phyloP scores from a whole-genome alignment of 2,113 vertebrate genomes.

The Carassius carassius region DNA sequence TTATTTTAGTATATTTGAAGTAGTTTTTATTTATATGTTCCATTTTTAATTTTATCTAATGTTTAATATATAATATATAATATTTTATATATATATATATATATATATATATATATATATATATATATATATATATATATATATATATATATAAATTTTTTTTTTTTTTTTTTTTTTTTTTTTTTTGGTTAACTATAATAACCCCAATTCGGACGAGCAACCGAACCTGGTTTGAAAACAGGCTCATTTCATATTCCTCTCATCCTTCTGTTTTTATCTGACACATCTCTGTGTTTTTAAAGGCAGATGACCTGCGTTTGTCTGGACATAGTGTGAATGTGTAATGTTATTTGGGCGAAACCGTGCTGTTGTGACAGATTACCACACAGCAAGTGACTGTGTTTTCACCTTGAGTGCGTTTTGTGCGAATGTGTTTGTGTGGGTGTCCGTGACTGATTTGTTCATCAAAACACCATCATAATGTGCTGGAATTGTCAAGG shows the following conservation, averaged over 20 bases:
- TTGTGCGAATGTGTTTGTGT: constrained; percentile 7
- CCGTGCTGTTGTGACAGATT: constrained; percentile 42
- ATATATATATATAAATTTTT: too few relatives aligned
- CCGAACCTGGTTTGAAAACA: too few relatives aligned
- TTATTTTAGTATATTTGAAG: too few relatives aligned
- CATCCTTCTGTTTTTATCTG: constrained; percentile 28
- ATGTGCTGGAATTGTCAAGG: constrained; percentile 2
- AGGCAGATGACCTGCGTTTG: constrained; percentile 30
- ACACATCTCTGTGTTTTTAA: constrained; percentile 7
- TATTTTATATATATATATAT: too few relatives aligned
- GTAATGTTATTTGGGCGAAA: constrained; percentile 44
- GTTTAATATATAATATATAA: too few relatives aligned
- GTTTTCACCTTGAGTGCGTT: constrained; percentile 37
- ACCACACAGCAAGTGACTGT: constrained; percentile 46
- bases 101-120: too few relatives aligned
- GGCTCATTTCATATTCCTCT: not conserved
- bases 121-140: too few relatives aligned
- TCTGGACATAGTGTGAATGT: constrained; percentile 33
- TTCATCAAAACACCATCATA: constrained; percentile 27
- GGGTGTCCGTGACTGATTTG: constrained; percentile 34
- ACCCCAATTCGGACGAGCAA: too few relatives aligned
- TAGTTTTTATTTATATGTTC: too few relatives aligned
- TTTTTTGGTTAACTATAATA: too few relatives aligned
- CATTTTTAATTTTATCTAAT: too few relatives aligned
- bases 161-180: too few relatives aligned